Percentiles rank a stretch among this genome's conserved stretches.
phyloP scores from a whole-genome alignment of 2,113 vertebrate species.

The Clupea harengus region DNA sequence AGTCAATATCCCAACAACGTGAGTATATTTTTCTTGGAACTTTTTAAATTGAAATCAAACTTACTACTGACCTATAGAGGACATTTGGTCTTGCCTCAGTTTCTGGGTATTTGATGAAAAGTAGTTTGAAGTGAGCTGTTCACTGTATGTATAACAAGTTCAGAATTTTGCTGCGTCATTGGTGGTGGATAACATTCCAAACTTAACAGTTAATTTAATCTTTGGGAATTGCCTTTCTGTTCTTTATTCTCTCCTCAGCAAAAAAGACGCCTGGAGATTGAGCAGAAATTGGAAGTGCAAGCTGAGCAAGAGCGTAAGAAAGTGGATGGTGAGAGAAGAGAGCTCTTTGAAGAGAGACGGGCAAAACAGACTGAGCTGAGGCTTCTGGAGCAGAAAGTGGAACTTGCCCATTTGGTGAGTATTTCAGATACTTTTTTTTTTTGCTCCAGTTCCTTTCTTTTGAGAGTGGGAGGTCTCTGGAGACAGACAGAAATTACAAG shows the following conservation, averaged over 20 bases:
- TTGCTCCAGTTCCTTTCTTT: not conserved
- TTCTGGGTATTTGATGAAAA: not conserved
- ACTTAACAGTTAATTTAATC: not conserved
- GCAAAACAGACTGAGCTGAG: slow-evolving; percentile 96
- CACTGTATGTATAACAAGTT: not conserved
- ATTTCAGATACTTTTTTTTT: not conserved
- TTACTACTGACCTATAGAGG: too few relatives aligned
- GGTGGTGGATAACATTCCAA: not conserved
- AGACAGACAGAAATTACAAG: not conserved
- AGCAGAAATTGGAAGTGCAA: slow-evolving; percentile 97
- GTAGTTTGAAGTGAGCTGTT: too few relatives aligned
- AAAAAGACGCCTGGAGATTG: slow-evolving; percentile 94
- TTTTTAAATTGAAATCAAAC: too few relatives aligned
- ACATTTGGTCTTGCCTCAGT: too few relatives aligned
- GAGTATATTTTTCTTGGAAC: not conserved
- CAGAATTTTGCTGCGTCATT: not conserved
- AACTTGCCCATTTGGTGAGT: slow-evolving; percentile 94
- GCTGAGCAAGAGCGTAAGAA: slow-evolving; percentile 94
- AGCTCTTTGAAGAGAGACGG: slow-evolving; percentile 94
- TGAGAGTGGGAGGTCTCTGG: slow-evolving; percentile 24
- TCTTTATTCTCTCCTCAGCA: slow-evolving; percentile 68
- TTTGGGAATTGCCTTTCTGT: not conserved
- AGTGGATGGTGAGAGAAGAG: slow-evolving; percentile 91
- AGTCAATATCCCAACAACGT: not conserved
- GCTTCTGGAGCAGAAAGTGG: slow-evolving; percentile 96